phyloP scores from a whole-genome alignment of 2,797 vertebrate genomes.

The Sebastes paucispinis region DNA sequence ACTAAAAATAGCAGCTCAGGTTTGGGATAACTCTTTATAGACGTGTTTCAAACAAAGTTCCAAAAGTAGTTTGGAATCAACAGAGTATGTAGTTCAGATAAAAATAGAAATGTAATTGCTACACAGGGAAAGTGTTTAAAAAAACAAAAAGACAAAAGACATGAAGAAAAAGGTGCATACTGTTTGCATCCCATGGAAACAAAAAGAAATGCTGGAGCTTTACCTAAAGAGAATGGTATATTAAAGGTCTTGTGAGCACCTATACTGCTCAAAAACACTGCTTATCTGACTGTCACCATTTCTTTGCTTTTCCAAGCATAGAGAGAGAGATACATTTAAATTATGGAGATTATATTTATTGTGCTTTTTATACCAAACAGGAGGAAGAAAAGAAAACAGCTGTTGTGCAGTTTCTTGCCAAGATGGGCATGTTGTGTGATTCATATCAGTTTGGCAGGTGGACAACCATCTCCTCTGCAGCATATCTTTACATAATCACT shows the following conservation, averaged over 20 bases:
- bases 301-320: slow-evolving; percentile 5
- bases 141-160: neutral
- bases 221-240: neutral
- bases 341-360: slow-evolving; percentile 28
- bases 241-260: neutral
- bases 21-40: slow-evolving; percentile 22
- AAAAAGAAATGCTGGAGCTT: neutral
- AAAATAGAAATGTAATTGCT: slow-evolving; percentile 19
- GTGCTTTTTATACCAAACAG: slow-evolving; percentile 1
- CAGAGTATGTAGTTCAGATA: slow-evolving; percentile 1
- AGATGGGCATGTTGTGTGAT: slow-evolving; percentile 35
- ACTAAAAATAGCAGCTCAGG: slow-evolving; percentile 42
- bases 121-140: neutral
- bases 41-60: slow-evolving; percentile 29
- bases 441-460: slow-evolving; percentile 44
- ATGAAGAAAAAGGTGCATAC: neutral
- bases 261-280: neutral
- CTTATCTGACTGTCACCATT: slow-evolving; percentile 1
- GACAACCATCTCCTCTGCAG: slow-evolving; percentile 14
- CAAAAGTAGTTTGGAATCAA: slow-evolving; percentile 8
- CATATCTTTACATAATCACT: slow-evolving; percentile 39
- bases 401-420: slow-evolving; percentile 39
- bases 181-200: neutral
- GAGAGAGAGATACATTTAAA: slow-evolving; percentile 4
- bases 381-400: slow-evolving; percentile 20